Conservation (phyloP, 2,113 vertebrate species). For the Heteronetta atricapilla region DNA sequence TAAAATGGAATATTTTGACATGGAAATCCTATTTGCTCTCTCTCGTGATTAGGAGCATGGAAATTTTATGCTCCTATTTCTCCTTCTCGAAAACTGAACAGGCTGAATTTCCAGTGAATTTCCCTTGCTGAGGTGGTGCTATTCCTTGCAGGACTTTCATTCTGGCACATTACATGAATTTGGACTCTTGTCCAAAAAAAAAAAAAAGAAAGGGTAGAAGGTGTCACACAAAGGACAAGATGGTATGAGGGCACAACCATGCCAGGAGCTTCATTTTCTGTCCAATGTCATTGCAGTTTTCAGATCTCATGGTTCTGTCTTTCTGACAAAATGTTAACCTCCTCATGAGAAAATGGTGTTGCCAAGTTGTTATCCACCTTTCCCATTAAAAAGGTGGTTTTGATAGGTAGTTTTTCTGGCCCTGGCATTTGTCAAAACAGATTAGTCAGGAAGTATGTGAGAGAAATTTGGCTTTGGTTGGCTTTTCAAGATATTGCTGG, state of each 20-base stretch:
- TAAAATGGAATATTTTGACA: background rate
- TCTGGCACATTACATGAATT: background rate
- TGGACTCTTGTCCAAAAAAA: background rate
- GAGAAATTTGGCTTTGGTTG: background rate
- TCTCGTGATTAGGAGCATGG: background rate
- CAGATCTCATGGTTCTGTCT: background rate
- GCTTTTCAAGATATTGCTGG: background rate
- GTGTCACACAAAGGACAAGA: background rate
- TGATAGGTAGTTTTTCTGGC: background rate
- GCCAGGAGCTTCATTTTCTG: background rate
- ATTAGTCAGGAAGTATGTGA: background rate
- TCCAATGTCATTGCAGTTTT: background rate
- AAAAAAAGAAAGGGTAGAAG: background rate
- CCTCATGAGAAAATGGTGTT: background rate
- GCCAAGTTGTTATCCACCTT: background rate
- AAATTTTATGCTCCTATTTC: background rate
- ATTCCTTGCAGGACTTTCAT: background rate
- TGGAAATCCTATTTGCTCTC: background rate
- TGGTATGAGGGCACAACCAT: background rate
- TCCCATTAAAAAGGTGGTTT: background rate
- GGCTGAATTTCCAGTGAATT: background rate
- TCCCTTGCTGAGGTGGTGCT: background rate
- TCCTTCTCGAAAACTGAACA: background rate
- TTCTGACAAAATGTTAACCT: background rate
- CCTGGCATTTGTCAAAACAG: background rate